Conservation (phyloP, 2,113 vertebrate species). For the Baryphthengus martii region DNA sequence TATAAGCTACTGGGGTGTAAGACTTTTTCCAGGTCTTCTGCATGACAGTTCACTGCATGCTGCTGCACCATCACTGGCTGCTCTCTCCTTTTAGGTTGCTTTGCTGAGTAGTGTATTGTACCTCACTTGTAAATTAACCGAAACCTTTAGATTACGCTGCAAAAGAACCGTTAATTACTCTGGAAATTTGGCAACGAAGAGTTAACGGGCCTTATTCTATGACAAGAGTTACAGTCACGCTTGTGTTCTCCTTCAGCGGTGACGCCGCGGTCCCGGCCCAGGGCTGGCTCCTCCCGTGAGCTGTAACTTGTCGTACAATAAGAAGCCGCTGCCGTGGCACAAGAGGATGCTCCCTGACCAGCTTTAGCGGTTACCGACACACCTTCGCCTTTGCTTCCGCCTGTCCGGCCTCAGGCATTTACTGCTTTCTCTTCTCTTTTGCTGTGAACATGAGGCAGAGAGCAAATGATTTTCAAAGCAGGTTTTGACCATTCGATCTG, state of each 20-base stretch:
- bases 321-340: not conserved
- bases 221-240: constrained; percentile 57
- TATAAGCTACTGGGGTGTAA: not conserved
- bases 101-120: constrained; percentile 66
- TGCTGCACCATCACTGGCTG: constrained; percentile 70
- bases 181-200: constrained; percentile 71
- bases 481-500: constrained; percentile 50
- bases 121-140: constrained; percentile 63
- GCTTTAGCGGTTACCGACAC: constrained; percentile 53
- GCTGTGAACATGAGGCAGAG: constrained; percentile 50
- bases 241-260: not conserved
- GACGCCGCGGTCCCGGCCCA: not conserved
- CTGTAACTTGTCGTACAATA: constrained; percentile 2
- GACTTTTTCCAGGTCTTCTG: constrained; percentile 67
- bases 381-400: constrained; percentile 43
- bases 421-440: constrained; percentile 49
- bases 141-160: constrained; percentile 71
- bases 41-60: constrained; percentile 79
- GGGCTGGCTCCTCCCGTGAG: not conserved
- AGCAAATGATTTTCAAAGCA: constrained; percentile 56
- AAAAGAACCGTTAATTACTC: constrained; percentile 60
- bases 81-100: constrained; percentile 71
- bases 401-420: constrained; percentile 17
- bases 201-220: constrained; percentile 68
- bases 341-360: constrained; percentile 16